Percentiles rank a stretch among this genome's conserved stretches.
phyloP scores from a whole-genome alignment of 92 coral and sea anemone species.

The Parazoanthus darwini region DNA sequence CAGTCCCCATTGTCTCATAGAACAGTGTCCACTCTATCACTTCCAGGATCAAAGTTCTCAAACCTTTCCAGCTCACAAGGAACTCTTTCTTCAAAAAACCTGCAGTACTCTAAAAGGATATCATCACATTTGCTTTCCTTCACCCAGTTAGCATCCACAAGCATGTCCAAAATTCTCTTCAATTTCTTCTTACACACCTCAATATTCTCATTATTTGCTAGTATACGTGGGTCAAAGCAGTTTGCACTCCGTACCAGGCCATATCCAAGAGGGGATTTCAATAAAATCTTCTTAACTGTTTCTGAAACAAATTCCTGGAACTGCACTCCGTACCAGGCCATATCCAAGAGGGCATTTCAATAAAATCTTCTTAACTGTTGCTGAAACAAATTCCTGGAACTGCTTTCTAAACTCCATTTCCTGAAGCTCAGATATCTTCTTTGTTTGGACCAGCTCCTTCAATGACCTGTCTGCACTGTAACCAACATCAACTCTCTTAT shows the following conservation, averaged over 20 bases:
- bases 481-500: slow-evolving; percentile 43
- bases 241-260: slow-evolving; percentile 15
- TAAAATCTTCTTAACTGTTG: slow-evolving; percentile 9
- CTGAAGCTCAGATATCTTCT: slow-evolving; percentile 7
- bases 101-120: slow-evolving; percentile 30
- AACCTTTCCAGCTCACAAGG: slow-evolving; percentile 34
- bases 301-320: slow-evolving; percentile 12
- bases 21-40: slow-evolving; percentile 28
- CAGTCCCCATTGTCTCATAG: slow-evolving; percentile 19
- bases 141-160: slow-evolving; percentile 36
- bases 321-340: slow-evolving; percentile 16
- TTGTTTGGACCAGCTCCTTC: slow-evolving; percentile 8
- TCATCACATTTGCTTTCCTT: slow-evolving; percentile 40
- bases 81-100: slow-evolving; percentile 27
- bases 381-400: slow-evolving; percentile 29
- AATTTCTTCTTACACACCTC: slow-evolving; percentile 35
- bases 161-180: slow-evolving; percentile 35
- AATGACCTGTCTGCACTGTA: slow-evolving; percentile 31
- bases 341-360: slow-evolving; percentile 23
- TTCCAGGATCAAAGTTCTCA: slow-evolving; percentile 26
- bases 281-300: slow-evolving; percentile 8
- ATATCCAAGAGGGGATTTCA: slow-evolving; percentile 20
- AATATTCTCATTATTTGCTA: slow-evolving; percentile 16
- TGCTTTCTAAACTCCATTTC: slow-evolving; percentile 33
- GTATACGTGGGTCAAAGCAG: slow-evolving; percentile 36